phyloP scores from a whole-genome alignment of 2,888 invertebrate genomes.

The Apotomis capreana region DNA sequence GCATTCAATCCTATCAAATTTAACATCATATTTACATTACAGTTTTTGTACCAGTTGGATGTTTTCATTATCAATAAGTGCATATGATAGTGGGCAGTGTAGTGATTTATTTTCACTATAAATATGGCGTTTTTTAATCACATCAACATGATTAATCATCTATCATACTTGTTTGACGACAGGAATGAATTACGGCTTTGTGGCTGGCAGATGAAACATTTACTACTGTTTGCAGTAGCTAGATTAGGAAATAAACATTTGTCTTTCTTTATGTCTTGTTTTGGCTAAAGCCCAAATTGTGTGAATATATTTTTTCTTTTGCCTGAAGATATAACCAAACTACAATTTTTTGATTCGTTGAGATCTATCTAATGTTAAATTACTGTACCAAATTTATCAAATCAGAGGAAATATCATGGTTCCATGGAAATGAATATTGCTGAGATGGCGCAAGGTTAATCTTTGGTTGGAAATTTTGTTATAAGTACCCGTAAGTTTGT shows the following conservation, averaged over 20 bases:
- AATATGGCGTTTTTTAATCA: too few relatives aligned
- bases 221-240: conserved; percentile 19
- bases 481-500: too few relatives aligned
- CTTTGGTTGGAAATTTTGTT: too few relatives aligned
- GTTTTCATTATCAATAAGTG: too few relatives aligned
- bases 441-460: too few relatives aligned
- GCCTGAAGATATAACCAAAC: background rate
- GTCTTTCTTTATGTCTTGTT: background rate
- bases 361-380: background rate
- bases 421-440: background rate
- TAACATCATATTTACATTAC: too few relatives aligned
- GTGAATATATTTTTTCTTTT: conserved; percentile 15
- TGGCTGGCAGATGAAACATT: conserved; percentile 9
- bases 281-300: background rate
- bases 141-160: background rate
- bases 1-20: too few relatives aligned
- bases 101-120: too few relatives aligned
- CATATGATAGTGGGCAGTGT: too few relatives aligned
- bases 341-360: background rate
- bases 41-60: too few relatives aligned
- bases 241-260: conserved; percentile 6
- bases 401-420: background rate
- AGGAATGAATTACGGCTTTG: background rate
- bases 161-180: conserved; percentile 11
- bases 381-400: background rate